Percentiles rank a stretch among this genome's conserved stretches.
phyloP scores from a whole-genome alignment of 1,140 invertebrate genomes.

The Drosophila truncata region DNA sequence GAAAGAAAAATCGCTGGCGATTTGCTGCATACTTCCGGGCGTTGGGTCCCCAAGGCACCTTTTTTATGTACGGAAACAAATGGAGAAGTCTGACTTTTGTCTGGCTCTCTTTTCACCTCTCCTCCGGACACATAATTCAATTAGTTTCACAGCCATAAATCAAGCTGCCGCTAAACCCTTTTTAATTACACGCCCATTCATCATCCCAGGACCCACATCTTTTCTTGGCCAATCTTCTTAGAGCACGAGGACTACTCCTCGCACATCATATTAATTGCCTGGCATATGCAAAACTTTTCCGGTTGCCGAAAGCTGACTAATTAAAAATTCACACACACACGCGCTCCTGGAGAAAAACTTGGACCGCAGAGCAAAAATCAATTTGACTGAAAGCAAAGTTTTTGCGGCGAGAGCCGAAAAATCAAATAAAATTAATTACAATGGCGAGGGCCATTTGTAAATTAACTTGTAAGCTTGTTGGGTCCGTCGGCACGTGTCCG shows the following conservation, averaged over 20 bases:
- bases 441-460: constrained; percentile 73
- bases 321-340: constrained; percentile 77
- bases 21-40: constrained; percentile 52
- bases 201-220: constrained; percentile 47
- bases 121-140: constrained; percentile 60
- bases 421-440: constrained; percentile 83
- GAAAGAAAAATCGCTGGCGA: constrained; percentile 45
- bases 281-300: constrained; percentile 64
- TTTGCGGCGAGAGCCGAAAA: constrained; percentile 48
- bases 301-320: constrained; percentile 71
- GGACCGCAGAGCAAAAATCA: constrained; percentile 64
- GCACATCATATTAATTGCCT: constrained; percentile 67
- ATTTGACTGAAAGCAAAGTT: constrained; percentile 81
- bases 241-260: constrained; percentile 14
- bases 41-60: constrained; percentile 12
- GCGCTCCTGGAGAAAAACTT: constrained; percentile 41
- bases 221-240: constrained; percentile 41
- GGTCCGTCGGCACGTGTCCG: constrained; percentile 62
- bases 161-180: constrained; percentile 74
- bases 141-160: constrained; percentile 73
- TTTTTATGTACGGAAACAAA: constrained; percentile 39
- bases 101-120: constrained; percentile 25
- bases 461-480: constrained; percentile 65
- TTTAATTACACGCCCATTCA: constrained; percentile 75
- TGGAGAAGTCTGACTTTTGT: constrained; percentile 57